These are phyloP conservation scores for Sinelater perroti DNA, from an alignment of 2,888 invertebrate species.

Conservation along the genomic window DNA sequence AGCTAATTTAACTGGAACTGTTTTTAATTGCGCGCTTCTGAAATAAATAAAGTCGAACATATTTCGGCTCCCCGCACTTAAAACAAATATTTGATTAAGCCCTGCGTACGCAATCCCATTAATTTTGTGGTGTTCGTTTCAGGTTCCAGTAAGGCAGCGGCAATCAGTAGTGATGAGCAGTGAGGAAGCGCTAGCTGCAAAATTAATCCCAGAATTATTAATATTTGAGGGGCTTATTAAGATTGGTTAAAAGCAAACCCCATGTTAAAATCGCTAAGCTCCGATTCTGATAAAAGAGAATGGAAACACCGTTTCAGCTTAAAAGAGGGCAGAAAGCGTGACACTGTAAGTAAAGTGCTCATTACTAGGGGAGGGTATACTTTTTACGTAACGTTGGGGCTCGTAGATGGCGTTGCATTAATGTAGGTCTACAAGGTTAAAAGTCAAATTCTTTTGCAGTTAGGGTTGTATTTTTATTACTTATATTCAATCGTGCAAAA, in stretches of 20 bases:
- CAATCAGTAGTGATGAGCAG: slow-evolving; percentile 23
- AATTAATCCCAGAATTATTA: slow-evolving; percentile 1
- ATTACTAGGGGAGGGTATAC: slow-evolving; percentile 55
- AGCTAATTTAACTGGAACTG: not conserved
- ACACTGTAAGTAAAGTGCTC: slow-evolving; percentile 52
- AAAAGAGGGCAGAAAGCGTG: slow-evolving; percentile 45
- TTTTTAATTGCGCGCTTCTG: not conserved
- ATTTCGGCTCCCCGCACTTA: no score
- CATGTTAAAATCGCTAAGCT: slow-evolving; percentile 39
- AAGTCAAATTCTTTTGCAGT: no score
- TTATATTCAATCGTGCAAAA: no score
- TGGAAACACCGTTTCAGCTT: slow-evolving; percentile 48
- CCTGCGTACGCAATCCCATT: not conserved
- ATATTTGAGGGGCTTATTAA: slow-evolving; percentile 8
- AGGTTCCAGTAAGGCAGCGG: not conserved
- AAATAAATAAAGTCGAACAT: no score
- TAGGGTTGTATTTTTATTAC: no score
- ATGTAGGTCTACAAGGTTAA: no score
- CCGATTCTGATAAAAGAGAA: slow-evolving; percentile 40
- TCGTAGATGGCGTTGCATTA: no score
- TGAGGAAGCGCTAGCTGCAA: slow-evolving; percentile 2
- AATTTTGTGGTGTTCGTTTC: not conserved
- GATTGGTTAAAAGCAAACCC: slow-evolving; percentile 21
- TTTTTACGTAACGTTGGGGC: no score
- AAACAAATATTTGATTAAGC: no score